Percentiles rank a stretch among this genome's conserved stretches.
Evolutionary conservation across 1,140 invertebrate species (phyloP).

Genomic region (Diabrotica virgifera): DNA sequence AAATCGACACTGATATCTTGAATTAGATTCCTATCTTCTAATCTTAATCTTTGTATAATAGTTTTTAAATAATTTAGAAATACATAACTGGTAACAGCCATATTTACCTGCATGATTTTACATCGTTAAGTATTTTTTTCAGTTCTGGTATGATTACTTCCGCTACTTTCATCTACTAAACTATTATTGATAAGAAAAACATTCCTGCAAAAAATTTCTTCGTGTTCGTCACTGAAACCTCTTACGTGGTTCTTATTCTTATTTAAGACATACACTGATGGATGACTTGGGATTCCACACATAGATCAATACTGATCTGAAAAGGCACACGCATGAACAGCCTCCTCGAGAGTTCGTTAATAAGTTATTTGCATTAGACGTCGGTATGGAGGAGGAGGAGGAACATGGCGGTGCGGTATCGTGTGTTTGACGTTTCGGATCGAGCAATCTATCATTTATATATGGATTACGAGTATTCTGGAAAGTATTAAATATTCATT

Average conservation of each 20-base stretch:
- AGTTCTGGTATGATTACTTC: too few relatives aligned
- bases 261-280: constrained; percentile 2
- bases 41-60: too few relatives aligned
- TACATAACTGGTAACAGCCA: too few relatives aligned
- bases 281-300: constrained; percentile 1
- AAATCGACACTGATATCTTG: too few relatives aligned
- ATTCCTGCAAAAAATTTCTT: background rate
- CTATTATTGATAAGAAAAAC: too few relatives aligned
- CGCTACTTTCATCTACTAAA: too few relatives aligned
- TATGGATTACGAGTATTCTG: background rate
- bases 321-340: constrained; percentile 1
- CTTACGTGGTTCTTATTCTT: background rate
- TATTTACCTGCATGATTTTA: too few relatives aligned
- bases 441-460: constrained; percentile 1
- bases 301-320: background rate
- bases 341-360: background rate
- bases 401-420: background rate
- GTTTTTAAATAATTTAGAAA: too few relatives aligned
- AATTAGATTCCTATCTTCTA: too few relatives aligned
- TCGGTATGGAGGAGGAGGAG: background rate
- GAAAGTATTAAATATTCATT: background rate
- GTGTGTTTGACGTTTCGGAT: background rate
- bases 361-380: constrained; percentile 1
- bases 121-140: too few relatives aligned
- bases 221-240: background rate